phyloP scores from a whole-genome alignment of 1,140 invertebrate genomes.

The Drosophila ogumai region DNA sequence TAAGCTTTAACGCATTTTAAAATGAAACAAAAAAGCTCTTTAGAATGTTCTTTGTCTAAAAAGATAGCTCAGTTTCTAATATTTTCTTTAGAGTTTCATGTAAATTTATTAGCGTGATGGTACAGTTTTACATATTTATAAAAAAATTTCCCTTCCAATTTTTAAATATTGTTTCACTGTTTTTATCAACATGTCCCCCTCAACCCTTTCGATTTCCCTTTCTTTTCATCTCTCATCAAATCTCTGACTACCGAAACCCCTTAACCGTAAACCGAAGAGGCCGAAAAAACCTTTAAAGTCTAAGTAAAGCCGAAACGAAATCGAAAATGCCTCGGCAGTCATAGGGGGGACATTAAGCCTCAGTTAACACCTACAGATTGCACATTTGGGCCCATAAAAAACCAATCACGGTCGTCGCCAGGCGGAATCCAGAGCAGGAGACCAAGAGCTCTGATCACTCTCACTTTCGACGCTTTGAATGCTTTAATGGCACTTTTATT shows the following conservation, averaged over 20 bases:
- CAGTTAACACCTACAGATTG: conserved; percentile 52
- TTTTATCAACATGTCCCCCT: not conserved
- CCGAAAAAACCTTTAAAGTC: not conserved
- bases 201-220: not conserved
- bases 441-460: conserved; percentile 19
- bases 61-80: too few relatives aligned
- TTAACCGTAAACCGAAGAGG: not conserved
- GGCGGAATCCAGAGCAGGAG: conserved; percentile 29
- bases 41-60: too few relatives aligned
- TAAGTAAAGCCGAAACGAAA: conserved; percentile 12
- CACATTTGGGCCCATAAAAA: conserved; percentile 51
- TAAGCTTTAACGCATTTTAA: not conserved
- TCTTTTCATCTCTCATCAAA: not conserved
- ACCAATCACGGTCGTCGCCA: conserved; percentile 28
- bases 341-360: conserved; percentile 22
- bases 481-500: conserved; percentile 59
- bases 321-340: conserved; percentile 10
- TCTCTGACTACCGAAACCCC: conserved; percentile 12
- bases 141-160: not conserved
- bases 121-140: too few relatives aligned
- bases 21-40: too few relatives aligned
- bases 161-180: too few relatives aligned
- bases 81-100: too few relatives aligned
- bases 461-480: conserved; percentile 45
- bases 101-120: not conserved